A percentile compares a stretch with the other conserved stretches of the same genome.
phyloP scores from a whole-genome alignment of 2,113 vertebrate species.

The Pan troglodytes region NHGRI_mPanTro3-v2.1_pri NC_072401.2:160332501-160333000 shows the following conservation, averaged over 20 bases:
- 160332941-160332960: not conserved
- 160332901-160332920: not conserved
- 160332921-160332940: not conserved
- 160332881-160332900: not conserved
- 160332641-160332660: too few species aligned
- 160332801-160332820: not conserved
- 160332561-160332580: too few species aligned
- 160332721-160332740: not conserved
- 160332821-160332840: not conserved
- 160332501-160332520: too few species aligned
- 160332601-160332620: too few species aligned
- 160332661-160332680: too few species aligned
- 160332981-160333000: not conserved
- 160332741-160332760: not conserved
- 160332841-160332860: not conserved
- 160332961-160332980: not conserved
- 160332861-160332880: not conserved
- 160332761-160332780: not conserved
- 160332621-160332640: too few species aligned
- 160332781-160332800: not conserved
- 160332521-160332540: too few species aligned
- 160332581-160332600: too few species aligned
- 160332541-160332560: too few species aligned
- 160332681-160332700: too few species aligned
- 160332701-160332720: not conserved